Base-by-base conservation (phyloP, 1,140 invertebrate genomes). In the Polypedilum vanderplanki region DNA sequence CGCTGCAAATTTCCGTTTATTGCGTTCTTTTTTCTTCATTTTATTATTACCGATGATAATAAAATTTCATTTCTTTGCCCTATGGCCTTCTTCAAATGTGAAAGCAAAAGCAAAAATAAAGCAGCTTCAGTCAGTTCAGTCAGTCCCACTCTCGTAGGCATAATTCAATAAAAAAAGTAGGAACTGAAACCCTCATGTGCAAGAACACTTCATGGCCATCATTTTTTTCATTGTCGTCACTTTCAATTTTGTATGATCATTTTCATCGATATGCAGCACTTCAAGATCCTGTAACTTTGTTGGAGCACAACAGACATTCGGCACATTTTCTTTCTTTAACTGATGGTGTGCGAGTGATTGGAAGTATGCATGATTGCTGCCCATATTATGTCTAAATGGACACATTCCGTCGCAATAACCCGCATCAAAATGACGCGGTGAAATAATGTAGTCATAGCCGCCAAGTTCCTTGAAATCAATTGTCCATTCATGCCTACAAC, bases 371-470 rank as follows among this genome's bases (percentile, higher is more conserved):
- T 92, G 91, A 77, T 90, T 89, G 75, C 88, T 87, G 3, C 90
- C 90, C 8, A 88, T 87, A 79, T 91, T 90, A 79, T 87, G 90
- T 0, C 88, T 83, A 0, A 87, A 86, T 8, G 89, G 89, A 80
- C 91, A 93, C 41, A 88, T 84, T 1, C 91, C 91, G 74, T 87
- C 87, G 79, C 91, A 93, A 76, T 87, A 90, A 15, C 89, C 90
- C 1, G 90, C 90, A 78, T 92, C 90, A 78, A 92, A 92, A 20
- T 83, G 84, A 78, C 87, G 88, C 10, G 91, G 91, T 76, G 89
- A 86, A 9, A 91, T 83, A 46, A 93, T 90, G 76, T 88, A 90
- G 75, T 88, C 87, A 81, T 90, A 90, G 7, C 87, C 88, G 75
- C 86, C 85, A 17, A 92, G 82, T n/a, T 90, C 86, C 74, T 86